phyloP scores from a whole-genome alignment of 2,797 vertebrate genomes.

The Aratinga solstitialis region DNA sequence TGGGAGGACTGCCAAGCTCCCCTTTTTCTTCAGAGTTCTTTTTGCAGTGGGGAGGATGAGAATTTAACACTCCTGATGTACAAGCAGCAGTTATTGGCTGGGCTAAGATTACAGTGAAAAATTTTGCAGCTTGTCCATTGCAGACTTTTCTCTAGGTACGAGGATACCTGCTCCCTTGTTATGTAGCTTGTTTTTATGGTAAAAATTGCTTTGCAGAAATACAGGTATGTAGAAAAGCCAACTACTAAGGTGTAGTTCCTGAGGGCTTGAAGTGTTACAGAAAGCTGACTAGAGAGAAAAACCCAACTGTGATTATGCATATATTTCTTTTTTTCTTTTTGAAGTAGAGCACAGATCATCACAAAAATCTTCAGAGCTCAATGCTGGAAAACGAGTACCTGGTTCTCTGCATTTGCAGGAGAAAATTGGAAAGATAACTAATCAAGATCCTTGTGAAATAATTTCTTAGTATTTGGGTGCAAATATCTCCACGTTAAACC shows the following conservation, averaged over 20 bases:
- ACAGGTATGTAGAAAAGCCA: not conserved
- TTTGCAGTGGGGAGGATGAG: not conserved
- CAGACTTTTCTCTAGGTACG: not conserved
- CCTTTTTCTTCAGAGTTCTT: not conserved
- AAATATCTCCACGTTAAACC: accelerated
- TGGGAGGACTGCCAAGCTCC: not conserved
- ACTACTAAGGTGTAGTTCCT: not conserved
- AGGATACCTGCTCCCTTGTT: not conserved
- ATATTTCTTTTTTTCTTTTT: not conserved
- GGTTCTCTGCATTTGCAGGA: not conserved
- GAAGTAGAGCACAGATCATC: not conserved
- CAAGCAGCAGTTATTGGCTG: not conserved
- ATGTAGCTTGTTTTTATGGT: not conserved
- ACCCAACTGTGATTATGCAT: accelerated
- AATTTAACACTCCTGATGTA: not conserved
- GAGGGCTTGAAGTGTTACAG: not conserved
- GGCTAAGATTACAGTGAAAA: not conserved
- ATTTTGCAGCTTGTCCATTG: not conserved
- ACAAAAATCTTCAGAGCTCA: not conserved
- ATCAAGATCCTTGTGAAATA: not conserved
- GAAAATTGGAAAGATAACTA: not conserved
- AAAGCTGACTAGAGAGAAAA: not conserved
- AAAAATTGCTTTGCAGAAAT: not conserved
- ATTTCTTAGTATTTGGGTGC: not conserved
- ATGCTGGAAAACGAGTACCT: not conserved